Percentiles rank a stretch among this genome's conserved stretches.
phyloP scores from a whole-genome alignment of 2,113 vertebrate species.

The Perognathus longimembris region DNA sequence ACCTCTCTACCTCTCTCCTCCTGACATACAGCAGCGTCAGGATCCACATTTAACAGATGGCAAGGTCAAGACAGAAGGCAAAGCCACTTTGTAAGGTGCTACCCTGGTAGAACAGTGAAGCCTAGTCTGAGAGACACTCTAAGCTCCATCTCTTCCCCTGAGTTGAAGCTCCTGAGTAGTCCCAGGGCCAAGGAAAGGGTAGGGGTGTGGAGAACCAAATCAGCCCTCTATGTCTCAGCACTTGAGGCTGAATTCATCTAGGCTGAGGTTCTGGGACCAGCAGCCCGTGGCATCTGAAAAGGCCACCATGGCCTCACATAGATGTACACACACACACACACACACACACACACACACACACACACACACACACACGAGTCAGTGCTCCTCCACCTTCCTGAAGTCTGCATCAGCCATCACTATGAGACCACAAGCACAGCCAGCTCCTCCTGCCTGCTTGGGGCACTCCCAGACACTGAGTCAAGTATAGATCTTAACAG shows the following conservation, averaged over 20 bases:
- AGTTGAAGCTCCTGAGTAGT: neutral
- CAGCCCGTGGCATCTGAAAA: neutral
- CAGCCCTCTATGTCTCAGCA: neutral
- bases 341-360: neutral
- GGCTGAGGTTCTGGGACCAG: neutral
- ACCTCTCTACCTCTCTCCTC: neutral
- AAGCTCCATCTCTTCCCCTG: accelerated
- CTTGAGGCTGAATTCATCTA: neutral
- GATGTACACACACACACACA: too few relatives aligned
- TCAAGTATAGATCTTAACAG: neutral
- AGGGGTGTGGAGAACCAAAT: neutral
- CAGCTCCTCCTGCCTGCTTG: neutral
- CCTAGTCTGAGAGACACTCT: neutral
- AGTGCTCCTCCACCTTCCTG: neutral
- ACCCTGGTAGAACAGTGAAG: neutral
- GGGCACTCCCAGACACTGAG: neutral
- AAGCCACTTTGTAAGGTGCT: neutral
- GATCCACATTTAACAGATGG: neutral
- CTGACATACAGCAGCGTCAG: neutral
- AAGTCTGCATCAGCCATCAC: neutral
- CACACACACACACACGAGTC: neutral
- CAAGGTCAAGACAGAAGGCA: neutral
- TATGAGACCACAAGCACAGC: neutral
- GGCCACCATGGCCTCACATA: too few relatives aligned
- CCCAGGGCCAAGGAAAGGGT: neutral